Evolutionary conservation across 2,888 invertebrate genomes (phyloP), one percentile per base, ranked within the genome.

Genomic region (Lysandra coridon): DNA sequence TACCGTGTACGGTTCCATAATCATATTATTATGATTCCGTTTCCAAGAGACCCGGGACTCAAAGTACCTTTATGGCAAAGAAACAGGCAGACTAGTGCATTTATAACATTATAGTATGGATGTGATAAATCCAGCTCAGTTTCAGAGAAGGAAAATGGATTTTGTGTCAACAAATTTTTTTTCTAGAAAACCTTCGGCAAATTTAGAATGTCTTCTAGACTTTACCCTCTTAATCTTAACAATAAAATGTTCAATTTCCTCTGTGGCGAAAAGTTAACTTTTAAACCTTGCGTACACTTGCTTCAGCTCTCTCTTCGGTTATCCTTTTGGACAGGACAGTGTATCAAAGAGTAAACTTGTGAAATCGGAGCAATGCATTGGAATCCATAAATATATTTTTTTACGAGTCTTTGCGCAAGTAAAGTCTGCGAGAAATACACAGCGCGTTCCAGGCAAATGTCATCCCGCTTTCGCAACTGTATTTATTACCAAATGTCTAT

Each of bases 401-500:
- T 77, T 78, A 81, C 80, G 81, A 80, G 62, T 80, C 77, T 81
- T 81, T 37, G 49, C 69, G 80, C 37, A 78, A 79, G 76, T 78
- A 40, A 53, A 37, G 49, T 81, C 79, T 77, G 80, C 80, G 81
- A 80, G 78, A 82, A 82, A 82, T 81, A 82, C 79, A 81, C 80
- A 81, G 78, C 73, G 53, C 40, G 73, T 86, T 87, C 87, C 86
- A 87, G 86, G 87, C 86, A 92, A 92, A 93, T 93, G 92, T 92
- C 93, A 92, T 92, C 87, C 90, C 87, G 83, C 85, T 93, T 92
- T 87, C 84, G 89, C 87, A 92, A 93, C 86, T 81, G 81, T 88
- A 87, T 90, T 90, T 91, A 91, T 92, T 92, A 87, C 88, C 86
- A 90, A 91, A 91, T 89, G 88, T 86, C 87, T 89, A 85, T 85